phyloP scores from a whole-genome alignment of 2,888 invertebrate genomes.

The Blera fallax region DNA sequence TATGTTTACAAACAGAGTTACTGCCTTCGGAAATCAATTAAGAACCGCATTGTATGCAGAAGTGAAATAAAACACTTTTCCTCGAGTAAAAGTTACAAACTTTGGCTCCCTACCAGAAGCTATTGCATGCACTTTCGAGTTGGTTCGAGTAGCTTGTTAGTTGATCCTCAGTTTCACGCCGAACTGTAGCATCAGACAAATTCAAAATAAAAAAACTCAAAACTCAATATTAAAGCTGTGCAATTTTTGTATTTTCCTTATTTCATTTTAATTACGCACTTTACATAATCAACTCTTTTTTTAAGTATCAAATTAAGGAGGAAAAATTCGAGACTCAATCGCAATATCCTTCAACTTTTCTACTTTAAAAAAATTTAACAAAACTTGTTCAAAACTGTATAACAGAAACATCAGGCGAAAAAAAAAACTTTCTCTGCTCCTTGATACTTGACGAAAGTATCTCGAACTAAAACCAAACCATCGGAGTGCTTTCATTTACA shows the following conservation, averaged over 20 bases:
- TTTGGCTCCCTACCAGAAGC: too few relatives aligned
- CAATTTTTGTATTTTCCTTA: not conserved
- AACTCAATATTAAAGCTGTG: too few relatives aligned
- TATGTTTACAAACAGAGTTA: too few relatives aligned
- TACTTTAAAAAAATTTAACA: not conserved
- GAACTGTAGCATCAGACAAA: too few relatives aligned
- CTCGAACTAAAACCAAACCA: slow-evolving; percentile 27
- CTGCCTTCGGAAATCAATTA: too few relatives aligned
- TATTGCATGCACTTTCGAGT: too few relatives aligned
- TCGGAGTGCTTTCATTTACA: slow-evolving; percentile 40
- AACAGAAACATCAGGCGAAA: not conserved
- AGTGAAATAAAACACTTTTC: too few relatives aligned
- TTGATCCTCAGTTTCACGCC: too few relatives aligned
- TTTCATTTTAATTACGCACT: not conserved
- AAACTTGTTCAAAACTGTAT: not conserved
- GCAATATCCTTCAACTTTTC: not conserved
- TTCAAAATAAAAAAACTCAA: too few relatives aligned
- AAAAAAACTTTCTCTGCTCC: not conserved
- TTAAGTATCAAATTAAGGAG: not conserved
- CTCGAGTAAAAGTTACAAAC: too few relatives aligned
- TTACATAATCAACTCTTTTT: not conserved
- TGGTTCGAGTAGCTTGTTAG: too few relatives aligned
- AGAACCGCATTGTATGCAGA: too few relatives aligned
- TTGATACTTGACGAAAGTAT: slow-evolving; percentile 48
- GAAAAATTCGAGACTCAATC: not conserved